Percentiles rank a stretch among this genome's conserved stretches.
These are phyloP conservation scores for Tetanocera ferruginea DNA, from an alignment of 2,888 invertebrate genomes.

Conservation along the genomic window DNA sequence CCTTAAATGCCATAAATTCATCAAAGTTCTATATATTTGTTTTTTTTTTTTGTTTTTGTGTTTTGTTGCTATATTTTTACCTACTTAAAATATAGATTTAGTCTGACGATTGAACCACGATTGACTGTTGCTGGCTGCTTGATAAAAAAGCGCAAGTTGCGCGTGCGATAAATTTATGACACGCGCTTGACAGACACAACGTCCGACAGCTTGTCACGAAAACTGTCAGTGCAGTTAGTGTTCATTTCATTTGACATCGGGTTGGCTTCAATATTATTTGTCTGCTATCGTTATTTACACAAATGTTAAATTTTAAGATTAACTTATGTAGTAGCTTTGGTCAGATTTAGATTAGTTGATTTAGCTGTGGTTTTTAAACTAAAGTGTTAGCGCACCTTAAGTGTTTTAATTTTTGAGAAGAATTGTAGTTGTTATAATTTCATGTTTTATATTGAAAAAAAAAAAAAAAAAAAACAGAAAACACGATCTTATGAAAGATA, in stretches of 20 bases:
- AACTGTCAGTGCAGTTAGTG: neutral
- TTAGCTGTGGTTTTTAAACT: slow-evolving; percentile 1
- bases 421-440: no score
- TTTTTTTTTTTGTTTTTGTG: neutral
- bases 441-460: no score
- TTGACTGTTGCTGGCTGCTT: neutral
- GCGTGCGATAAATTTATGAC: slow-evolving; percentile 39
- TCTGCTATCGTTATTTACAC: slow-evolving; percentile 6
- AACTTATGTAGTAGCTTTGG: neutral
- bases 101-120: slow-evolving; percentile 12
- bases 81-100: slow-evolving; percentile 16
- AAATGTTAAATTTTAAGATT: slow-evolving; percentile 5
- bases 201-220: slow-evolving; percentile 49
- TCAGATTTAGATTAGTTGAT: neutral
- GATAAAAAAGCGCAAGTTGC: neutral
- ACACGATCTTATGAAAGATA: no score
- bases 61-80: neutral
- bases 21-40: neutral
- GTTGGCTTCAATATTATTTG: slow-evolving; percentile 2
- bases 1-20: slow-evolving; percentile 10
- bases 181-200: slow-evolving; percentile 48
- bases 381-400: slow-evolving; percentile 8
- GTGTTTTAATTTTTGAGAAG: no score
- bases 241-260: neutral
- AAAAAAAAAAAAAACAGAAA: no score